Evolutionary conservation across 2,888 invertebrate species (phyloP).

Genomic region (Tolmerus cingulatus): DNA sequence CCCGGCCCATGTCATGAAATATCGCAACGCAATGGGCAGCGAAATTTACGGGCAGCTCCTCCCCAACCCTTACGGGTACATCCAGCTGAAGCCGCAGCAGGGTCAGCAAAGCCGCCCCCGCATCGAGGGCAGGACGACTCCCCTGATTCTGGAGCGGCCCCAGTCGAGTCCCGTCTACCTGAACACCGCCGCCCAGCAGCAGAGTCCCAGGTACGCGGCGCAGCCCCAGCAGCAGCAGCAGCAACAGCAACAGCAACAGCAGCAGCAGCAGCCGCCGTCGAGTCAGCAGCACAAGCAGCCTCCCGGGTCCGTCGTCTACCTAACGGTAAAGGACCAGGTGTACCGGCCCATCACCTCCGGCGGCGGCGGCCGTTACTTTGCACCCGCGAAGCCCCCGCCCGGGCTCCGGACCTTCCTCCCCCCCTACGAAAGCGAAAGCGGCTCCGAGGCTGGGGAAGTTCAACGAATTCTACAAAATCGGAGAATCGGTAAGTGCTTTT

Average conservation of each 20-base stretch:
- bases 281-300: slow-evolving; percentile 6
- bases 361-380: not conserved
- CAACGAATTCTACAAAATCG: slow-evolving; percentile 67
- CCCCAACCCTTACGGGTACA: slow-evolving; percentile 54
- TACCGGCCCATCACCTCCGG: slow-evolving; percentile 43
- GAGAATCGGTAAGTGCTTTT: slow-evolving; percentile 28
- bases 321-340: slow-evolving; percentile 44
- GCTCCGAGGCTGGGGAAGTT: slow-evolving; percentile 77
- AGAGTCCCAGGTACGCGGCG: slow-evolving; percentile 50
- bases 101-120: slow-evolving; percentile 45
- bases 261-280: not conserved
- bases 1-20: slow-evolving; percentile 57
- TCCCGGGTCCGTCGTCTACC: slow-evolving; percentile 14
- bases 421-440: slow-evolving; percentile 72
- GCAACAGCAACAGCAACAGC: not conserved
- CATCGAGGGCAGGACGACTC: slow-evolving; percentile 58
- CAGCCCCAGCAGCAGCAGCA: not conserved
- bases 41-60: slow-evolving; percentile 52
- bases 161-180: slow-evolving; percentile 59
- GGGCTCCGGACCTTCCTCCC: slow-evolving; percentile 45
- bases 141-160: slow-evolving; percentile 52
- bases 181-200: slow-evolving; percentile 55
- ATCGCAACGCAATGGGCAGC: slow-evolving; percentile 44
- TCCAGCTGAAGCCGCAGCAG: slow-evolving; percentile 50
- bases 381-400: not conserved